Evolutionary conservation across 2,113 vertebrate genomes (phyloP), one percentile per base, ranked within the genome.

Genomic region (Alouatta palliata): DNA sequence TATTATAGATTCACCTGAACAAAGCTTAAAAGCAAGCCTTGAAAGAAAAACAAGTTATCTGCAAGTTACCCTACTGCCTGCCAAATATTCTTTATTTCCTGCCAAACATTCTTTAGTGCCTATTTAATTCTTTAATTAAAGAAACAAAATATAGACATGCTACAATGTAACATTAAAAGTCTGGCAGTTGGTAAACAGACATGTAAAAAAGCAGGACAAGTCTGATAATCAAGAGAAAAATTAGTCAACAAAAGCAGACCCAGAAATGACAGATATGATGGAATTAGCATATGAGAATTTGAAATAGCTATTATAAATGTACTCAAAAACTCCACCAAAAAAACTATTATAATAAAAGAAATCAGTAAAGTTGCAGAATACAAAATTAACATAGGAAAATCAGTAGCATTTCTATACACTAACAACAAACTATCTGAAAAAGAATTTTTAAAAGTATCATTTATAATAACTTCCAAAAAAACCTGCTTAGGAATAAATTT

Each of bases 221-320:
- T 75, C 19, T 56, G 27, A 90, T 86, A 88, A 71, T 76, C 40
- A 95, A 95, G 93, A 95, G 76, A 94, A 95, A 92, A 95, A 90
- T 83, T 23, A 73, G 5, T 49, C 47, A 90, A 84, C 58, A 90
- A 80, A 96, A 97, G 70, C 19, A 91, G 56, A 61, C 10, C 79
- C 56, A 95, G 76, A 97, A 95, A 75, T 70, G 66, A 84, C 27
- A 66, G 58, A 45, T 35, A 79, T 14, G 43, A 70, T 73, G 27
- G 32, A 82, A 95, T 81, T 40, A 80, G 58, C 10, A 92, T 30
- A 68, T 3, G 84, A 90, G 1, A n/a, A 37, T 95, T 87, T 23
- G 91, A 95, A 90, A 91, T 13, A 71, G n/a, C 27, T 77, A 54
- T 54, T 85, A 35, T 25, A 83, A 95, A 84, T 47, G 4, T 64